Conservation (phyloP, 2,113 vertebrate genomes). For the Xenus cinereus region DNA sequence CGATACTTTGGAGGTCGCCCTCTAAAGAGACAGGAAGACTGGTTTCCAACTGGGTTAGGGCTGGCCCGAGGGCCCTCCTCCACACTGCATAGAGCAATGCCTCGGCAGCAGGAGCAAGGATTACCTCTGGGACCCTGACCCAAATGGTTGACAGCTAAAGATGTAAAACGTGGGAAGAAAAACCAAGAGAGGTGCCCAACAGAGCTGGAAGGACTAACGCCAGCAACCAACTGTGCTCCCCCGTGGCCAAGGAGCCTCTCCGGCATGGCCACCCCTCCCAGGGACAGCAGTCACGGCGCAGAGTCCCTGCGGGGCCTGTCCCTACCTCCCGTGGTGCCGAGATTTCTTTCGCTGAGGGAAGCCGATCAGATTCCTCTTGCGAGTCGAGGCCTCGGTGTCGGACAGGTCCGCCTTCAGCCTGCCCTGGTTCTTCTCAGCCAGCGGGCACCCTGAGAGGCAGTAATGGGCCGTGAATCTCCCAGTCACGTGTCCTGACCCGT, state of each 20-base stretch:
- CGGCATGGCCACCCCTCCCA: background rate
- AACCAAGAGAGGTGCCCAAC: background rate
- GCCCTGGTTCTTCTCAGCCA: constrained; percentile 96
- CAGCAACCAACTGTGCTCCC: background rate
- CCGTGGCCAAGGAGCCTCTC: background rate
- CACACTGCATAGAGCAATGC: background rate
- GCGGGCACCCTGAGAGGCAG: constrained; percentile 94
- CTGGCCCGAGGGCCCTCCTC: background rate
- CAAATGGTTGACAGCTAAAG: background rate
- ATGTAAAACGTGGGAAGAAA: background rate
- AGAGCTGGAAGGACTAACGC: background rate
- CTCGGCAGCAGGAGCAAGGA: background rate
- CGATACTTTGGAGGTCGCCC: constrained; percentile 95
- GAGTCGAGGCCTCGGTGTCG: constrained; percentile 80
- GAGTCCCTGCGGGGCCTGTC: background rate
- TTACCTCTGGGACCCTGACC: background rate
- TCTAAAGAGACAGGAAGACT: constrained; percentile 73
- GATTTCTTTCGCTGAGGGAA: constrained; percentile 92
- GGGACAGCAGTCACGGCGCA: background rate
- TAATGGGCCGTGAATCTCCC: constrained; percentile 97
- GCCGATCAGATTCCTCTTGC: constrained; percentile 85
- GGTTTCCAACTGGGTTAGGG: background rate
- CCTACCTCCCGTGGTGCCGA: constrained; percentile 91
- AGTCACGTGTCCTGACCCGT: constrained; percentile 95
- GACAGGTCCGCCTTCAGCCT: constrained; percentile 89